Evolutionary conservation across 2,797 vertebrate genomes (phyloP).

Genomic region (Labroides dimidiatus): DNA sequence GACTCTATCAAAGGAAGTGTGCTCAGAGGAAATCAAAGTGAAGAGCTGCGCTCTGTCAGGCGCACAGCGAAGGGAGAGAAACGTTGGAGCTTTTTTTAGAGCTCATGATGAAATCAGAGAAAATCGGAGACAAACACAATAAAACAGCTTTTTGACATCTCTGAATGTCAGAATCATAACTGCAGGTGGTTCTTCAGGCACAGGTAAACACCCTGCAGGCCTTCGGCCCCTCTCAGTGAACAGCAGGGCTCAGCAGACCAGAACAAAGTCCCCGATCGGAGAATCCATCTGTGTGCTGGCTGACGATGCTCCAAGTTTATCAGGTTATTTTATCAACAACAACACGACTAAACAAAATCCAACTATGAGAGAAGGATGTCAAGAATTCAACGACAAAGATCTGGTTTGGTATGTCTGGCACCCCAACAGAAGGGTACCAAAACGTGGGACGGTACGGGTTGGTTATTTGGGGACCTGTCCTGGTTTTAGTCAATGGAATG

Average conservation of each 20-base stretch:
- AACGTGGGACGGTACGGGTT: too few species aligned
- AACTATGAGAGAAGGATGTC: not conserved
- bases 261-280: not conserved
- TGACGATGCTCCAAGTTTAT: not conserved
- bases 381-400: not conserved
- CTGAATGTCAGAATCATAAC: constrained; percentile 5
- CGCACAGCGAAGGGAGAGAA: constrained; percentile 44
- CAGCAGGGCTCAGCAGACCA: constrained; percentile 1
- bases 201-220: too few species aligned
- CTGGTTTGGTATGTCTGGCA: too few species aligned
- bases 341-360: not conserved
- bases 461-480: too few species aligned
- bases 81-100: constrained; percentile 21
- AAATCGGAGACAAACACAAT: constrained; percentile 24
- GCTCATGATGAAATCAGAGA: constrained; percentile 49
- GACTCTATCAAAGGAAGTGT: constrained; percentile 24
- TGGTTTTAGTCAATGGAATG: too few species aligned
- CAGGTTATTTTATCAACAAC: not conserved
- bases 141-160: constrained; percentile 14
- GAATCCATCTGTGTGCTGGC: too few species aligned
- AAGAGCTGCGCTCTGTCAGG: constrained; percentile 31
- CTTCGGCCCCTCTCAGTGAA: constrained; percentile 6
- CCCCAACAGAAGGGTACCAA: too few species aligned
- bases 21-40: constrained; percentile 22
- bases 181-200: constrained; percentile 25